phyloP scores from a whole-genome alignment of 2,797 vertebrate species.

The Momotus momota region DNA sequence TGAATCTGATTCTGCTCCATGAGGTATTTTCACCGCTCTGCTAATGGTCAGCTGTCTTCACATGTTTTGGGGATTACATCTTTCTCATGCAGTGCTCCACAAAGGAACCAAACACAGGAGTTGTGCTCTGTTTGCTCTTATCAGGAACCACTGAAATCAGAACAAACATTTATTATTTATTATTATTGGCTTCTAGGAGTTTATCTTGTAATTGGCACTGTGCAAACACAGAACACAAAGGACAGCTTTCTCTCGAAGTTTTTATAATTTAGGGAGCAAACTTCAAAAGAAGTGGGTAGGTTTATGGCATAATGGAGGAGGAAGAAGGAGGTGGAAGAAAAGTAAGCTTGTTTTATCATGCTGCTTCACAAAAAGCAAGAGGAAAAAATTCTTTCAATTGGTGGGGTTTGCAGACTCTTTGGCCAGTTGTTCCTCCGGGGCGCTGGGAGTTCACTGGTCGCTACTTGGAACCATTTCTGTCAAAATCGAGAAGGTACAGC shows the following conservation, averaged over 20 bases:
- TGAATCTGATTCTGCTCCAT: neutral
- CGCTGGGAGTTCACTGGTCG: neutral
- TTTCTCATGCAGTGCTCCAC: neutral
- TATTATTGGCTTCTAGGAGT: conserved; percentile 9
- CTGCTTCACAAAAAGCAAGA: neutral
- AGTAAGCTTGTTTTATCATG: neutral
- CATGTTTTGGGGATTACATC: neutral
- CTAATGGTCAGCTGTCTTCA: neutral
- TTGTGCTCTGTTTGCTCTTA: neutral
- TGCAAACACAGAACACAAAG: conserved; percentile 28
- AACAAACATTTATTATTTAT: conserved; percentile 12
- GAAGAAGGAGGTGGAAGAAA: neutral
- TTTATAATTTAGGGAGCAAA: neutral
- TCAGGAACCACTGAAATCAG: neutral
- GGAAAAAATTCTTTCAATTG: neutral
- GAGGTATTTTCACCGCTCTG: neutral
- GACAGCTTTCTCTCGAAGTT: neutral
- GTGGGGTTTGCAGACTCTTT: neutral
- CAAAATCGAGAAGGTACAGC: neutral
- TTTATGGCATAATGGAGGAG: neutral
- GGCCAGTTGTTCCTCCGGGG: neutral
- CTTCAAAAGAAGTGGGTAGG: neutral
- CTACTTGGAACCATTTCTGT: neutral
- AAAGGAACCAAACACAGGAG: neutral
- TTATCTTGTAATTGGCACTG: neutral